Evolutionary conservation across 2,888 invertebrate genomes (phyloP), one percentile per base, ranked within the genome.

Genomic region (Epsilonema sp.): DNA sequence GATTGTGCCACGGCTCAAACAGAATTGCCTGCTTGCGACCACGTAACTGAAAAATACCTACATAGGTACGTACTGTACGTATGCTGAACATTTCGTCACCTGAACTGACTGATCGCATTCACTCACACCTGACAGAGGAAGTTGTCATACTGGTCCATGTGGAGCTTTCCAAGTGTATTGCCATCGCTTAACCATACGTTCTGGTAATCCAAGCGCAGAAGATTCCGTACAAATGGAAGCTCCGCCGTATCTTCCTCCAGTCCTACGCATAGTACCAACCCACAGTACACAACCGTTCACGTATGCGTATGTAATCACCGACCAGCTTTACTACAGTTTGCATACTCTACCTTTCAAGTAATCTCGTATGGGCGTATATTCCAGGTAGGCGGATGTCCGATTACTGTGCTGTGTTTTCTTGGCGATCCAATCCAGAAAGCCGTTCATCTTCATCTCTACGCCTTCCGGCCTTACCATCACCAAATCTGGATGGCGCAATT

Each of bases 131-230:
- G 64, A 49, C 63, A 62, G 2, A 65, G 55, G 36, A 65, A 57
- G 48, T 65, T 65, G 50, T 65, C 65, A 55, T 57, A 65, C 23
- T 61, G 61, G 49, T 65, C 65, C 56, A 65, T 64, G 50, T 65
- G 65, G 21, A 64, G 53, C 52, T 62, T 62, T 45, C 65, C 65
- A n/a, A 65, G 50, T 3, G 65, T 65, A 46, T 63, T 61, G 4
- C 65, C 65, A 58, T 65, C 64, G 57, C 65, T 65, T 13, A 65
- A 52, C 65, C 65, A 65, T n/a, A 65, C 59, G 46, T 65, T 65
- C 2, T 56, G 48, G 46, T 61, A 60, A 38, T 55, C 50, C 39
- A 57, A 44, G 16, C 16, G 31, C 31, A 31, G 16, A 31, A 31
- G 25, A 20, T 52, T 49, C 40, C 51, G 47, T n/a, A 60, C 51